Evolutionary conservation across 2,797 vertebrate species (phyloP).

Genomic region (Hippocampus kuda): DNA sequence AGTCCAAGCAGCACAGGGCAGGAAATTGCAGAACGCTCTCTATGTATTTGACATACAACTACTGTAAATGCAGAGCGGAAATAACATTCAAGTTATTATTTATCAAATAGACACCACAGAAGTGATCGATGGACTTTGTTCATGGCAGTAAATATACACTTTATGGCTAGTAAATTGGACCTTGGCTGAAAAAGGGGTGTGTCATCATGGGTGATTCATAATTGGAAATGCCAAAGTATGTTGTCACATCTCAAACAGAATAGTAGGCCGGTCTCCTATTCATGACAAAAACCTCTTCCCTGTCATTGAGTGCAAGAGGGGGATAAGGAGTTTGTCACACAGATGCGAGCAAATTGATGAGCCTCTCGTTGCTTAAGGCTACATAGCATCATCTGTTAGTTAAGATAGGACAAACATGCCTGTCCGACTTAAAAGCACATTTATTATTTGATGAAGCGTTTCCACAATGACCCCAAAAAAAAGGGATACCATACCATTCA

Average conservation of each 20-base stretch:
- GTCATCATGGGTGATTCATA: background rate
- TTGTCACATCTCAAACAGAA: background rate
- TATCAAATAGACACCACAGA: background rate
- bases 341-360: background rate
- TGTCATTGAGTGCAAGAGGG: background rate
- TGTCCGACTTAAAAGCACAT: background rate
- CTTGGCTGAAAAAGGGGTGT: background rate
- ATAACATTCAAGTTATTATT: constrained; percentile 29
- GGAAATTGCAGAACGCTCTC: constrained; percentile 7
- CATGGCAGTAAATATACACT: background rate
- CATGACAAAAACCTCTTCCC: background rate
- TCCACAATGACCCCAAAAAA: no score
- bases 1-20: constrained; percentile 11
- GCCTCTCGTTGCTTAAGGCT: background rate
- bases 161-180: background rate
- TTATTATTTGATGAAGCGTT: background rate
- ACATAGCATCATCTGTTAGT: background rate
- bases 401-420: background rate
- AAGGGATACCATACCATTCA: no score
- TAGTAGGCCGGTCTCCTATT: background rate
- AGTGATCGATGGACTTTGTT: background rate
- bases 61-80: constrained; percentile 27
- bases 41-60: constrained; percentile 19
- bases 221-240: background rate
- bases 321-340: background rate